Conservation (phyloP, 2,113 vertebrate genomes). For the Cnemophilus loriae region DNA sequence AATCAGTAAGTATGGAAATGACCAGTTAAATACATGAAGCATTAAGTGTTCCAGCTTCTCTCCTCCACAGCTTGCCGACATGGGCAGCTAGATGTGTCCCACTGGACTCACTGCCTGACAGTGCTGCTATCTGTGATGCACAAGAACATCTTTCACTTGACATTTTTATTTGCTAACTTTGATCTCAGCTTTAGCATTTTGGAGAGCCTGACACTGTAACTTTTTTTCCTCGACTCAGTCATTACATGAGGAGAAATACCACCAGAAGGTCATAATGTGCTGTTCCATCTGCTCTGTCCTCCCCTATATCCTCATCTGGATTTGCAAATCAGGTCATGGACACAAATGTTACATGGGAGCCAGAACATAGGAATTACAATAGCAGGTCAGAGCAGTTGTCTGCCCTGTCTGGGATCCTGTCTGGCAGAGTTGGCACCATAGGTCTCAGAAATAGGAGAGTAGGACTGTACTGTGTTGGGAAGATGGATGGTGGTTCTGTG, state of each 20-base stretch:
- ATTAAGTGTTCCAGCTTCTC: background rate
- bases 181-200: constrained; percentile 1
- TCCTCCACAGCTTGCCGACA: background rate
- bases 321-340: background rate
- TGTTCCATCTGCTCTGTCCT: constrained; percentile 6
- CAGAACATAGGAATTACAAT: background rate
- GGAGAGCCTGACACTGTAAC: background rate
- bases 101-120: background rate
- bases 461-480: background rate
- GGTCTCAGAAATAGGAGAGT: background rate
- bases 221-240: background rate
- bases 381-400: background rate
- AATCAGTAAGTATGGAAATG: background rate
- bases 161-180: background rate
- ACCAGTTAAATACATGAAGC: background rate
- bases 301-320: background rate
- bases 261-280: background rate
- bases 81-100: background rate
- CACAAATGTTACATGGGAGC: background rate
- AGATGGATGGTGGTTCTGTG: background rate
- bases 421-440: background rate
- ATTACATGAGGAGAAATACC: background rate
- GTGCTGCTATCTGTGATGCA: background rate
- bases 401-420: background rate
- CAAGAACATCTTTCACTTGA: background rate